A percentile compares a stretch with the other conserved stretches of the same genome.
These are phyloP conservation scores for Orchesella cincta DNA, from an alignment of 1,140 invertebrate genomes.

Conservation along the genomic window DNA sequence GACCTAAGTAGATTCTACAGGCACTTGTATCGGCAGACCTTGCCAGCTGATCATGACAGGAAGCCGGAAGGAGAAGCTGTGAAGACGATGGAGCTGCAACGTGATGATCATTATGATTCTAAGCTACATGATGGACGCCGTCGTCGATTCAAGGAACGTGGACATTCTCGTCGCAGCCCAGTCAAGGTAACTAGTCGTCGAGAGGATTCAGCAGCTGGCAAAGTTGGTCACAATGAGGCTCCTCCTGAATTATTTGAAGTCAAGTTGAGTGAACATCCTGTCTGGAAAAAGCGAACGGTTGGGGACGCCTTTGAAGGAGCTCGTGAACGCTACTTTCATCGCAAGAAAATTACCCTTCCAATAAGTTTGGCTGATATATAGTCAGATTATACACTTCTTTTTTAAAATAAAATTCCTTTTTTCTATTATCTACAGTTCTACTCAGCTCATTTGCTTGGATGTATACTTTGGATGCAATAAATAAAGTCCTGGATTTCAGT, in stretches of 20 bases:
- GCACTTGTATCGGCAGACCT: conserved; percentile 80
- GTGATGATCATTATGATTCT: not conserved
- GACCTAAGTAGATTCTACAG: conserved; percentile 91
- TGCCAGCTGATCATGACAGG: no score
- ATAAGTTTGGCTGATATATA: no score
- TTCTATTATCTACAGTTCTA: no score
- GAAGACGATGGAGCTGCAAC: not conserved
- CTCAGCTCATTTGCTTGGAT: no score
- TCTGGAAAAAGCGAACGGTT: conserved; percentile 85
- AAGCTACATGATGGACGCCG: not conserved
- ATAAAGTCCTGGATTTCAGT: no score
- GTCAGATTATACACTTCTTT: no score
- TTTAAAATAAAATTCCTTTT: no score
- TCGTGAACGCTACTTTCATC: conserved; percentile 74
- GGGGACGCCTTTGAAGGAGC: conserved; percentile 76
- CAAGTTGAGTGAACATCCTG: conserved; percentile 62
- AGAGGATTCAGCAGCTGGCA: conserved; percentile 58
- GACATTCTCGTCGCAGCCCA: conserved; percentile 57
- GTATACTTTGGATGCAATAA: no score
- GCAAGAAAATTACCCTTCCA: no score
- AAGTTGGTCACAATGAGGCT: conserved; percentile 71
- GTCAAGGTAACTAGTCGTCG: conserved; percentile 59
- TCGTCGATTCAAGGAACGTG: not conserved
- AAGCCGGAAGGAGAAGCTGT: no score
- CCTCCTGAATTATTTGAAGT: conserved; percentile 66